phyloP scores from a whole-genome alignment of 2,797 vertebrate genomes.

The Xiphophorus birchmanni region DNA sequence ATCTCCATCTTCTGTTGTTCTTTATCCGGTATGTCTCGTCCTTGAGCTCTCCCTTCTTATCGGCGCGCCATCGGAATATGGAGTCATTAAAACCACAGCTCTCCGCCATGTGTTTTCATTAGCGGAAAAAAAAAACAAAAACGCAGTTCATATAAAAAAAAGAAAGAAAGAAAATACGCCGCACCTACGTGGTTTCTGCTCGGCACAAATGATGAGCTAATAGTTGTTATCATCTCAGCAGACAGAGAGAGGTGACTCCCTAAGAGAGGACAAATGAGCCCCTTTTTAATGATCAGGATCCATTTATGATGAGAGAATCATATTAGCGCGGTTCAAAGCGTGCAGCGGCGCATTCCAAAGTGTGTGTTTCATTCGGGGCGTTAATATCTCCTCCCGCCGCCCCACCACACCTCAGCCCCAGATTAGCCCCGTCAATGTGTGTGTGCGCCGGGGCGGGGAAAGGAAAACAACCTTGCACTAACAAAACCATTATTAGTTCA shows the following conservation, averaged over 20 bases:
- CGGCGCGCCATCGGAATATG: constrained; percentile 45
- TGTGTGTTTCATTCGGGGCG: constrained; percentile 88
- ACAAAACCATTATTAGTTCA: constrained; percentile 91
- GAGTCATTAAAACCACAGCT: constrained; percentile 56
- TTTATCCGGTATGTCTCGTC: constrained; percentile 46
- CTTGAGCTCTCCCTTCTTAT: constrained; percentile 61
- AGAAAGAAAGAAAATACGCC: constrained; percentile 20
- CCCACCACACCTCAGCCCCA: constrained; percentile 89
- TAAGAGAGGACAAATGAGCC: constrained; percentile 71
- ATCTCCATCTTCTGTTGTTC: constrained; percentile 56
- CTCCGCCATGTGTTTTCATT: constrained; percentile 42
- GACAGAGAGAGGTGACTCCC: constrained; percentile 86
- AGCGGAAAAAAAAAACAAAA: constrained; percentile 21
- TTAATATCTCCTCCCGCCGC: constrained; percentile 85
- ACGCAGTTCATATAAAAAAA: constrained; percentile 30
- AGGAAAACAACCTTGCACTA: constrained; percentile 84
- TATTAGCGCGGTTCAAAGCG: constrained; percentile 76
- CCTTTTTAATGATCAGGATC: constrained; percentile 89
- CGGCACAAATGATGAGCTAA: constrained; percentile 29
- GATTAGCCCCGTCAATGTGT: constrained; percentile 88
- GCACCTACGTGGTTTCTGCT: constrained; percentile 30
- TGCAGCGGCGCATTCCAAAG: constrained; percentile 82
- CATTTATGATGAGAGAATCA: constrained; percentile 87
- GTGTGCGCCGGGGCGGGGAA: constrained; percentile 70
- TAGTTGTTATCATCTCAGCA: constrained; percentile 76